Evolutionary conservation across 2,888 invertebrate genomes (phyloP).

Genomic region (Agrochola lychnidis): DNA sequence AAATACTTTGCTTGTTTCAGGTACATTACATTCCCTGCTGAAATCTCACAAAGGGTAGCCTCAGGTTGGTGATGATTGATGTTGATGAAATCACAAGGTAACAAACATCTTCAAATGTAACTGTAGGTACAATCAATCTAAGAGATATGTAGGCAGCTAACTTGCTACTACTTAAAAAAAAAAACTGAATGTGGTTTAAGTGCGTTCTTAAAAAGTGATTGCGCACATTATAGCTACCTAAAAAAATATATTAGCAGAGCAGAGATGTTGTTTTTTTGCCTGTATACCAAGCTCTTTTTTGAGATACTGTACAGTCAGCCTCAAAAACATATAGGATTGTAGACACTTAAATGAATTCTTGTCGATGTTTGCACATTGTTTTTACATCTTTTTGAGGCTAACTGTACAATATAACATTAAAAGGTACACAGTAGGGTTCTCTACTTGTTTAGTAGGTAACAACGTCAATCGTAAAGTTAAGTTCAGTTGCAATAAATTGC

Average conservation of each 20-base stretch:
- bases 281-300: background rate
- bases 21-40: slow-evolving; percentile 19
- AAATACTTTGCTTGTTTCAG: slow-evolving; percentile 37
- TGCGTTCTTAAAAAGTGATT: background rate
- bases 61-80: background rate
- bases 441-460: too few relatives aligned
- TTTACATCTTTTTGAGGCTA: background rate
- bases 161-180: background rate
- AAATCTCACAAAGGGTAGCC: background rate
- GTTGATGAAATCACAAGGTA: background rate
- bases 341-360: background rate
- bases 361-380: background rate
- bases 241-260: too few relatives aligned
- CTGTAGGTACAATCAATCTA: background rate
- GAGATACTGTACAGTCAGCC: background rate
- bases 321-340: background rate
- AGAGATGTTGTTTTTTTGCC: background rate
- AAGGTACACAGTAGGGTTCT: background rate
- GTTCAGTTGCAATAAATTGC: slow-evolving; percentile 18
- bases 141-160: background rate
- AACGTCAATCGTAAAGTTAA: slow-evolving; percentile 16
- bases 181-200: too few relatives aligned
- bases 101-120: background rate
- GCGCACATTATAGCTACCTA: background rate
- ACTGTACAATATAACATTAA: background rate